Percentiles rank a stretch among this genome's conserved stretches.
Conservation (phyloP, 2,797 vertebrate genomes). For the Leptatherina wallacei region DNA sequence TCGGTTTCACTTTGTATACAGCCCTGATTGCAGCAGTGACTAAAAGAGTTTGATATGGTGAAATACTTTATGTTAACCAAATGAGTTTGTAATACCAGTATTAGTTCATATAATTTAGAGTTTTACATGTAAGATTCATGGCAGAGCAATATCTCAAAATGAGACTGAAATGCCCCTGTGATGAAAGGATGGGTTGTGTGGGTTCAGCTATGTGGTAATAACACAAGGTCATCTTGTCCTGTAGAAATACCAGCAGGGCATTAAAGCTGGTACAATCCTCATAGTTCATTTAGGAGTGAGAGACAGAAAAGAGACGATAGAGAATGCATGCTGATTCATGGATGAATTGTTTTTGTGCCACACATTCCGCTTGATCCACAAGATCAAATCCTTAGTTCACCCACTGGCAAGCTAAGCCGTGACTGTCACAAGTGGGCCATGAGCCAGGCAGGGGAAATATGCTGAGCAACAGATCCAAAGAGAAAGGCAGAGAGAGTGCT, state of each 20-base stretch:
- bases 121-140: background rate
- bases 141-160: constrained; percentile 7
- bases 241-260: constrained; percentile 16
- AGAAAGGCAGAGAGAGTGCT: constrained; percentile 14
- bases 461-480: constrained; percentile 29
- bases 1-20: background rate
- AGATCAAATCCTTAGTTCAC: constrained; percentile 48
- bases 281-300: constrained; percentile 48
- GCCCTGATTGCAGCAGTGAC: constrained; percentile 2
- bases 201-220: constrained; percentile 28
- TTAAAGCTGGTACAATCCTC: constrained; percentile 41
- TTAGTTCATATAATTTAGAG: background rate
- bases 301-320: constrained; percentile 21
- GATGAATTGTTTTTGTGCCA: constrained; percentile 49
- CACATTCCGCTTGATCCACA: constrained; percentile 39
- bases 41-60: background rate
- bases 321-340: constrained; percentile 39
- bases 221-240: constrained; percentile 37
- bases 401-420: constrained; percentile 19
- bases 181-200: constrained; percentile 12
- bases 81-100: background rate
- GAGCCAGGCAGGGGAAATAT: constrained; percentile 28
- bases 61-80: background rate
- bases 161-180: background rate
- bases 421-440: constrained; percentile 39